Evolutionary conservation across 2,888 invertebrate species (phyloP), one percentile per base, ranked within the genome.

Genomic region (Cephus sareptanus): DNA sequence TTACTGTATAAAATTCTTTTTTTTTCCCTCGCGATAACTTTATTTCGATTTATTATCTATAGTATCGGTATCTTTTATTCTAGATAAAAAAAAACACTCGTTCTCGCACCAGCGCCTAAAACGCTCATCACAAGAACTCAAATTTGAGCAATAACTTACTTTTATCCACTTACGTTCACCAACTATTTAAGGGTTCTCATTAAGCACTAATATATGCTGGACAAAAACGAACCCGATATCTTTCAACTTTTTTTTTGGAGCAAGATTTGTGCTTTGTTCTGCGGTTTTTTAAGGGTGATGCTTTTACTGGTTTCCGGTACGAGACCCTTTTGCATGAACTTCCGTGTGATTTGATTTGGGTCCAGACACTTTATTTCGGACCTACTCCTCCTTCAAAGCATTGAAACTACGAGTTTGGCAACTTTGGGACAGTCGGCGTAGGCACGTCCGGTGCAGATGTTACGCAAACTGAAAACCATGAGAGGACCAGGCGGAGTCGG

Each of bases 361-460:
- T 23, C 56, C 56, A 23, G 56, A 56, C 23, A 56, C 23, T 56
- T 56, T 56, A 56, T 56, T 56, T 56, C 23, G 56, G 56, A 23
- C 56, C 56, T 56, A 35, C 71, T 23, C 37, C 37, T 74, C 37
- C 35, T 74, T 13, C 23, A 74, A 74, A 74, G 74, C 34, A 30
- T 74, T 13, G 34, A 30, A 74, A 74, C 30, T 33, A 33, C 31
- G 30, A 75, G 75, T 77, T 70, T 35, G 75, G 74, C 35, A 79
- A 79, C 76, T 79, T 71, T 71, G 71, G 71, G 74, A 74, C 74
- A 35, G 73, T 71, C 12, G 71, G 76, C 75, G 77, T 74, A 73
- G 69, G 73, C 33, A 76, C 70, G 74, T 79, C 79, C 70, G 69
- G 69, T 74, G 70, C 79, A 79, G 77, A 78, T 77, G 77, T 79